phyloP scores from a whole-genome alignment of 2,113 vertebrate species.

The Tupaia chinensis region DNA sequence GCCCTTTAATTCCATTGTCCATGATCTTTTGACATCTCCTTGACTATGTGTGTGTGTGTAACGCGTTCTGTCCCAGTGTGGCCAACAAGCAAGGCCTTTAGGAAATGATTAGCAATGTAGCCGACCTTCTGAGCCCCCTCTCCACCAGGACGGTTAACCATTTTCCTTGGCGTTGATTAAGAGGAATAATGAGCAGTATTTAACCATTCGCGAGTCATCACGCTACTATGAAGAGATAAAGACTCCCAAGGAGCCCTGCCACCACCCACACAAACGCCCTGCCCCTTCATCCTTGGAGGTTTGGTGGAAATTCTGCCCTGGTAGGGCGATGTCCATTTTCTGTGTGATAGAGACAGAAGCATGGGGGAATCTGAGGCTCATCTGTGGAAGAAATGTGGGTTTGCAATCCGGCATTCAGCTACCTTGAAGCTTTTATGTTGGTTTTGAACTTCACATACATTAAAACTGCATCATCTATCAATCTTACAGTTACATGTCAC shows the following conservation, averaged over 20 bases:
- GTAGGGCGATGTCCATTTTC: slow-evolving; percentile 53
- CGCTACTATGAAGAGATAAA: slow-evolving; percentile 75
- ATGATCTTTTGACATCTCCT: too few species aligned
- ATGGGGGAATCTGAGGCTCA: slow-evolving; percentile 67
- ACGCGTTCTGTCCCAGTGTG: too few species aligned
- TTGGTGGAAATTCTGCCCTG: slow-evolving; percentile 69
- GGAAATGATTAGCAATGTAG: not conserved
- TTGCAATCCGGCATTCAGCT: slow-evolving; percentile 83
- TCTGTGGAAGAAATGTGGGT: slow-evolving; percentile 81
- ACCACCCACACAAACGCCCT: slow-evolving; percentile 69
- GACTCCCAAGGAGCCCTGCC: slow-evolving; percentile 74
- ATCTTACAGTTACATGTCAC: slow-evolving; percentile 90
- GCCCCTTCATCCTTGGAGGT: slow-evolving; percentile 78
- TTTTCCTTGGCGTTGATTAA: not conserved
- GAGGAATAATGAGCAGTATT: slow-evolving; percentile 62
- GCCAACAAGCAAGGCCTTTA: not conserved
- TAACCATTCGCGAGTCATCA: slow-evolving; percentile 79
- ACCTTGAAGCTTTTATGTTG: slow-evolving; percentile 86
- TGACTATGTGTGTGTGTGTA: too few species aligned
- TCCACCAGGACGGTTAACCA: not conserved
- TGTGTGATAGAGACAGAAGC: slow-evolving; percentile 64
- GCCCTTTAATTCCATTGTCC: too few species aligned
- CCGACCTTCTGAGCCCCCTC: not conserved
- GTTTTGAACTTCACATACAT: slow-evolving; percentile 89
- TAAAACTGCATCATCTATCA: slow-evolving; percentile 91